Evolutionary conservation across 2,888 invertebrate genomes (phyloP).

Genomic region (Helicoverpa assulta): DNA sequence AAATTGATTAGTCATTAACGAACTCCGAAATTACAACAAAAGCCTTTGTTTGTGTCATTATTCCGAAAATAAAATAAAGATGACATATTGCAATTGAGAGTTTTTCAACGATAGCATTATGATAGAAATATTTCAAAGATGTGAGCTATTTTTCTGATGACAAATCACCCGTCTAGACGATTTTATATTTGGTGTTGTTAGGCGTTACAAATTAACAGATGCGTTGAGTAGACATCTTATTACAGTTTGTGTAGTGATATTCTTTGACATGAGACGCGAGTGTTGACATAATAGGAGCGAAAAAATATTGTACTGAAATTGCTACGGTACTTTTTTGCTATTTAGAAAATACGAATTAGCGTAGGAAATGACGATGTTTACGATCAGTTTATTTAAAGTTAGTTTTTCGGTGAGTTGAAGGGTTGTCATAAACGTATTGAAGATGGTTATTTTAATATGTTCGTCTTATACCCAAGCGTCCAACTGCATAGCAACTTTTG

Average conservation of each 20-base stretch:
- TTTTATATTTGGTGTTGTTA: constrained; percentile 10
- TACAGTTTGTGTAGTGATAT: constrained; percentile 3
- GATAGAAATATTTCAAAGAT: constrained; percentile 24
- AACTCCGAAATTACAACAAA: constrained; percentile 10
- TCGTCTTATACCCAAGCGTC: too few relatives aligned
- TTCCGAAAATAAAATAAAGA: constrained; percentile 23
- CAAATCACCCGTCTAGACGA: constrained; percentile 31
- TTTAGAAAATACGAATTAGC: not conserved
- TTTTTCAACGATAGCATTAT: constrained; percentile 17
- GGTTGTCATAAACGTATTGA: too few relatives aligned
- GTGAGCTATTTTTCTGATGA: constrained; percentile 10
- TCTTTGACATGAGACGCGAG: constrained; percentile 4
- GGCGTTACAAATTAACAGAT: constrained; percentile 15
- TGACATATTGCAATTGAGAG: constrained; percentile 23
- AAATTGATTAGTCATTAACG: constrained; percentile 13
- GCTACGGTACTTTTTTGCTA: not conserved
- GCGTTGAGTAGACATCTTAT: not conserved
- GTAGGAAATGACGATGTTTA: not conserved
- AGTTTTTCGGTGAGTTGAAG: too few relatives aligned
- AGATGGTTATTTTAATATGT: too few relatives aligned
- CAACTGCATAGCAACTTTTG: too few relatives aligned
- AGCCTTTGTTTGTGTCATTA: constrained; percentile 7
- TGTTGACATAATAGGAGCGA: not conserved
- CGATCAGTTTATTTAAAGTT: too few relatives aligned
- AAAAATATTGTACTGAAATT: not conserved